Base-by-base conservation (phyloP, 2,113 vertebrate species). In the Phasianus colchicus region DNA sequence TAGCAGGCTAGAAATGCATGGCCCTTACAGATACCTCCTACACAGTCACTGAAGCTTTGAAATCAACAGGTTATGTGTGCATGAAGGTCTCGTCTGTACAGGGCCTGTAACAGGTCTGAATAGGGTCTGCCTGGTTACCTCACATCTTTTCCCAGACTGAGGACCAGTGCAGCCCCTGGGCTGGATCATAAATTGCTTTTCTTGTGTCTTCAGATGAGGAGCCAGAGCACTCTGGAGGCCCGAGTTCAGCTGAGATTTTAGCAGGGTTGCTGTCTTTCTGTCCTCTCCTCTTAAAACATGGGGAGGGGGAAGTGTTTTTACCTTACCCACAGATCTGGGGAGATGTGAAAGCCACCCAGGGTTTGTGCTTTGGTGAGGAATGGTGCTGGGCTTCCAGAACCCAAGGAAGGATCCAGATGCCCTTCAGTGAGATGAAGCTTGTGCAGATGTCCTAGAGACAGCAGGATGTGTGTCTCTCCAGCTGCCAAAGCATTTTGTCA, bases 21-120 rank as follows among this genome's bases (percentile, higher is more conserved):
- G 18, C 17, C 19, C 30, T 65, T 16, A 16, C 11, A 30, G 32
- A 21, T 10, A 13, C 15, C 13, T 0, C 48, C 34, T 3, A 50
- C 47, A 66, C 47, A 52, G 42, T 10, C 0, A 0, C 13, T 70
- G 40, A 67, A 50, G 29, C 45, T 61, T 30, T 21, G 2, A 20
- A 29, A 43, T 32, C 32, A 30, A 12, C 13, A 58, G 19, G 36
- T 3, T 52, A 2, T 6, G 30, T n/a, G 54, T 77, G n/a, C 15
- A 16, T 12, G 16, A 45, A 80, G 7, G 11, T 24, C 32, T 71
- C 10, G 2, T 30, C 50, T 73, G 13, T 7, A 6, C 1, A 57
- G 22, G 10, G 12, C 47, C 48, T 83, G 13, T 43, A 43, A 8
- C 17, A 16, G 42, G 3, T 30, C 50, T 73, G 11, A 6, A 6